Evolutionary conservation across 2,113 vertebrate genomes (phyloP).

Genomic region (Tetrax tetrax): DNA sequence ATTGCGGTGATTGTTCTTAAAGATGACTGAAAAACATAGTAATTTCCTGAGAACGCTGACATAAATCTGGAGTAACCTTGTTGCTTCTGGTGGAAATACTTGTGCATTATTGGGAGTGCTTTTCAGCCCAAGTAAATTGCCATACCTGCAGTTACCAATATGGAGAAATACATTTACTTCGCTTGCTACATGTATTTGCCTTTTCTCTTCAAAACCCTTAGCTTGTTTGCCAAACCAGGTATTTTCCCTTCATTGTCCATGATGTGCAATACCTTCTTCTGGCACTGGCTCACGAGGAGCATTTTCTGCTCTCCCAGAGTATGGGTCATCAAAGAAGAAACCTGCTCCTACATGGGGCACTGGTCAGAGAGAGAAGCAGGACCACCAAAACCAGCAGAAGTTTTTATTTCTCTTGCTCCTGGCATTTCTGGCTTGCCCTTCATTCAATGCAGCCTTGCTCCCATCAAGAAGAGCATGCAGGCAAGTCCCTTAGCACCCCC

Average conservation of each 20-base stretch:
- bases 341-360: background rate
- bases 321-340: background rate
- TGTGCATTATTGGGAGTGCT: background rate
- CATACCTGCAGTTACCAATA: background rate
- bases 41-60: background rate
- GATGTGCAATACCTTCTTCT: background rate
- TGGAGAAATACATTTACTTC: background rate
- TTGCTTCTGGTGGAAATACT: background rate
- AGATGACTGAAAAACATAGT: background rate
- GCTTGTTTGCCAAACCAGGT: background rate
- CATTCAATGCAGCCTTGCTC: background rate
- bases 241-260: background rate
- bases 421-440: background rate
- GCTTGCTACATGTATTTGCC: background rate
- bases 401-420: background rate
- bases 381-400: background rate
- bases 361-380: background rate
- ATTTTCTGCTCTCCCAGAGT: background rate
- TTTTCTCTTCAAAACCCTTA: background rate
- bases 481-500: background rate
- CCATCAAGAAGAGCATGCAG: background rate
- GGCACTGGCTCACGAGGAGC: background rate
- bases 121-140: background rate
- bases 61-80: conserved; percentile 13
- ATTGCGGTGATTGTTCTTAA: conserved; percentile 5